These are phyloP conservation scores for Athripsodes cinereus DNA, from an alignment of 2,888 invertebrate genomes.

Conservation along the genomic window DNA sequence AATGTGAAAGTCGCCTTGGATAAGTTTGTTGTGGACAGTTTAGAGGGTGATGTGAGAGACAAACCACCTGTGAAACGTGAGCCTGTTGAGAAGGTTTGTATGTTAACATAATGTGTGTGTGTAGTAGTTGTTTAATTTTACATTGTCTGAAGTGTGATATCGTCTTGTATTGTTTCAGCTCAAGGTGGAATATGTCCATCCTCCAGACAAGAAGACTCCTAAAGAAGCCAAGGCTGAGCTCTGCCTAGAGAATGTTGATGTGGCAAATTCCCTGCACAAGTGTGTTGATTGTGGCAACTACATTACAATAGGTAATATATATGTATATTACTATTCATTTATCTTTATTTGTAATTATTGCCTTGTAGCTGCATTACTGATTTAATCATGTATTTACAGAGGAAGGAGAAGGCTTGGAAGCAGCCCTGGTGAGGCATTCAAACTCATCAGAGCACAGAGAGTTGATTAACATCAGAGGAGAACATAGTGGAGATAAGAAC, in stretches of 20 bases:
- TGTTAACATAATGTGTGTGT: no score
- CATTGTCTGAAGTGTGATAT: neutral
- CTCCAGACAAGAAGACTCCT: conserved; percentile 13
- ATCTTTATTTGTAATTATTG: no score
- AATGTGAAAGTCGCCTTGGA: conserved; percentile 13
- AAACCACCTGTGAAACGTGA: neutral
- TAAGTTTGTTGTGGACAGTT: conserved; percentile 10
- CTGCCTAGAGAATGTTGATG: neutral
- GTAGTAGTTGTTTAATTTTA: no score
- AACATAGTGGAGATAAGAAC: neutral
- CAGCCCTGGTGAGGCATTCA: conserved; percentile 13
- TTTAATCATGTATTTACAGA: neutral
- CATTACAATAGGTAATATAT: conserved; percentile 4
- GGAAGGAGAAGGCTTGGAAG: conserved; percentile 10
- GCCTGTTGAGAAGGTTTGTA: no score
- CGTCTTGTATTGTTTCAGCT: neutral
- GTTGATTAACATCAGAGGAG: neutral
- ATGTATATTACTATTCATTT: no score
- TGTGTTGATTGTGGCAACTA: conserved; percentile 22
- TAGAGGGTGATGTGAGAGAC: conserved; percentile 15
- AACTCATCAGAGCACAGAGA: neutral
- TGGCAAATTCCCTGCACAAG: conserved; percentile 6
- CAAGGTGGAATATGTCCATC: conserved; percentile 13
- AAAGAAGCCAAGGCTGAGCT: conserved; percentile 5
- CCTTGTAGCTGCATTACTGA: no score